phyloP scores from a whole-genome alignment of 2,888 invertebrate genomes.

The Antheraea yamamai region DNA sequence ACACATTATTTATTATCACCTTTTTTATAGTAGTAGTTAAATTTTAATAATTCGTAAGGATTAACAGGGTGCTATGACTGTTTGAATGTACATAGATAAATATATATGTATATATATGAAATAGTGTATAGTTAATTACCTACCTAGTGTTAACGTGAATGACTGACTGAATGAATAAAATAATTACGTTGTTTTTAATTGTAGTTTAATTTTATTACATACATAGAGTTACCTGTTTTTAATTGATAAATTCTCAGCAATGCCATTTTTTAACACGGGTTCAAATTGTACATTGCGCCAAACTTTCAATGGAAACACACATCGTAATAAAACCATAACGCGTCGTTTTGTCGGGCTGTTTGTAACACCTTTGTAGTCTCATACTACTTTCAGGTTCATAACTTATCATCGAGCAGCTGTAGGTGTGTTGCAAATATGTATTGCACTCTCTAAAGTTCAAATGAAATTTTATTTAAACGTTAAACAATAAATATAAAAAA shows the following conservation, averaged over 20 bases:
- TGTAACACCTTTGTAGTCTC: too few relatives aligned
- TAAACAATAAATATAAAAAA: too few relatives aligned
- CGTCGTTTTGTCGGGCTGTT: too few relatives aligned
- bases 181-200: not conserved
- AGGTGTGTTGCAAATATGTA: too few relatives aligned
- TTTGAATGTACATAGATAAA: not conserved
- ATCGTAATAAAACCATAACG: too few relatives aligned
- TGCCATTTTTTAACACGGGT: not conserved
- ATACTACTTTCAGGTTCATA: too few relatives aligned
- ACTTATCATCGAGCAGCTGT: too few relatives aligned
- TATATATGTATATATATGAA: not conserved
- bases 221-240: too few relatives aligned
- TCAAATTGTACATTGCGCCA: not conserved
- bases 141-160: constrained; percentile 10
- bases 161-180: constrained; percentile 21
- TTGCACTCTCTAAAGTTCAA: too few relatives aligned
- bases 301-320: too few relatives aligned
- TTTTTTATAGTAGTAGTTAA: not conserved
- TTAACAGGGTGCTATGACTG: constrained; percentile 12
- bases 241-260: not conserved
- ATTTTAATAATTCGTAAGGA: not conserved
- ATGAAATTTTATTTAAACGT: too few relatives aligned
- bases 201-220: not conserved
- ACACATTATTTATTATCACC: constrained; percentile 3
- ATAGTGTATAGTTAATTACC: not conserved